Base-by-base conservation (phyloP, 2,797 vertebrate genomes). In the Tangara arthus region DNA sequence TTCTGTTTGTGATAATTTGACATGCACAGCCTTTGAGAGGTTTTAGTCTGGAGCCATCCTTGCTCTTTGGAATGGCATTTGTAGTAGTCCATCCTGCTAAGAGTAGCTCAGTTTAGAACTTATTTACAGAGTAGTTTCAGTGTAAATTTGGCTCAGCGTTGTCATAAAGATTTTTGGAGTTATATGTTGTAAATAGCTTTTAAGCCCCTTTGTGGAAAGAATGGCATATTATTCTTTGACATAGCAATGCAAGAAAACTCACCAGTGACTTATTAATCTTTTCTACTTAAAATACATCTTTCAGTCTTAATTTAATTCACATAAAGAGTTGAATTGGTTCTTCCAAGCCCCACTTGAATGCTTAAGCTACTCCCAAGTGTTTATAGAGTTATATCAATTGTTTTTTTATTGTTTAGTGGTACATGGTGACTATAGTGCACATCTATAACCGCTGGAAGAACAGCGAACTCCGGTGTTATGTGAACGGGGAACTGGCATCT, bases 381-480 rank as follows among this genome's bases (percentile, higher is more conserved):
- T 28, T 82, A 0, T 5, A 28, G 46, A 65, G 28, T 69, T 23
- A 4, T 44, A 59, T 81, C 4, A 68, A 11, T 66, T 93, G 15
- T 52, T 84, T 70, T 85, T 90, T 93, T 96, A 14, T 95, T 77
- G 68, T 96, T 68, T 95, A 99, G 99, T 99, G 99, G 99, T 99
- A 99, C 95, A 99, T 99, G 99, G 99, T 99, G 96, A 99, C 99
- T 21, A 98, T 99, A 61, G 99, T 99, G 71, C 99, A 99, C 87
- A 93, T 99, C 97, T 99, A 99, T 95, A 99, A 99, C 94, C 99
- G 99, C 72, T 99, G 99, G 99, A 99, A 99, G 97, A 99, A 99
- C 96, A 99, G 99, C 76, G 99, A 99, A 68, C 99, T 99, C 63
- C 98, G 99, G 90, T 99, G 99, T 97, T 99, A 98, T 0, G 99